Percentiles rank a stretch among this genome's conserved stretches.
Evolutionary conservation across 2,113 vertebrate species (phyloP).

Genomic region (Eulemur macaco): DNA sequence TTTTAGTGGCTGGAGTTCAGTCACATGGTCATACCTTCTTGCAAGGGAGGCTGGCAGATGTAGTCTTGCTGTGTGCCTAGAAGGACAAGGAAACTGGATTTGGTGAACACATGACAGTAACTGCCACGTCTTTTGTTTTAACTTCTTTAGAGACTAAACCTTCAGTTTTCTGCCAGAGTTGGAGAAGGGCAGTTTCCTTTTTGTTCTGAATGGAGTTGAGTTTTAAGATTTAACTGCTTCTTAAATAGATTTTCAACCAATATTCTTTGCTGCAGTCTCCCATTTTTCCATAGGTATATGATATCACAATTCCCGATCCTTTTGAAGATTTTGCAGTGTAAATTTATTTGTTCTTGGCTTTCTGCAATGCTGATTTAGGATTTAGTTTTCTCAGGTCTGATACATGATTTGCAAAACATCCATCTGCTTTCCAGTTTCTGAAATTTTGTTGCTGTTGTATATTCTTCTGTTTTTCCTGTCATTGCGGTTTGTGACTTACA

Average conservation of each 20-base stretch:
- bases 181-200: neutral
- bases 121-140: neutral
- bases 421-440: neutral
- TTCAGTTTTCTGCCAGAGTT: neutral
- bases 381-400: neutral
- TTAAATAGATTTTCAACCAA: neutral
- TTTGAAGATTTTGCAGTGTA: neutral
- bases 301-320: neutral
- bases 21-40: neutral
- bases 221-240: neutral
- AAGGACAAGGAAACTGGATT: neutral
- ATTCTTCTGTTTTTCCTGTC: neutral
- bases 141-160: neutral
- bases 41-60: neutral
- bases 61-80: neutral
- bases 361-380: neutral
- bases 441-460: neutral
- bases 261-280: neutral
- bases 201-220: neutral
- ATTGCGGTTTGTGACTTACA: neutral
- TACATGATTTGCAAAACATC: neutral
- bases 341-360: neutral
- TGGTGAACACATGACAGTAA: neutral
- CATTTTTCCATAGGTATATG: neutral
- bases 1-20: neutral